Conservation (phyloP, 2,797 vertebrate species). For the Mormyrops attenuatus region DNA sequence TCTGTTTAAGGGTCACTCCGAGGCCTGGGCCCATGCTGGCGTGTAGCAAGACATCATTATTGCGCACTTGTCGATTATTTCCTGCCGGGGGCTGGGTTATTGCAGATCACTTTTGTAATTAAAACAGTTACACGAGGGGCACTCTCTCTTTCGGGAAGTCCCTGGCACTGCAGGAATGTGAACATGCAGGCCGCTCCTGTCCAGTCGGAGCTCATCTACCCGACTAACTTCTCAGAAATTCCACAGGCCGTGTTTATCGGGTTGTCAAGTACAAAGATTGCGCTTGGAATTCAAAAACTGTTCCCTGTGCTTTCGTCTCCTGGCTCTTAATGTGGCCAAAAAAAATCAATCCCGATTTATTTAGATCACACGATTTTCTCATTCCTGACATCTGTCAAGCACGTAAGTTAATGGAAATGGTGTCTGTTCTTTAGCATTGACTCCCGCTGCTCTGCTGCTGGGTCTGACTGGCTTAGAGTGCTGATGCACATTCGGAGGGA, state of each 20-base stretch:
- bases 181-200: background rate
- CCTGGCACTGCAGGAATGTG: background rate
- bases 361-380: background rate
- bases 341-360: background rate
- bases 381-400: background rate
- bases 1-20: background rate
- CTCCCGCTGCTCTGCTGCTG: background rate
- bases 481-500: background rate
- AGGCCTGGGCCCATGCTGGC: background rate
- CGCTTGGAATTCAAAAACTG: background rate
- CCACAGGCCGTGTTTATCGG: background rate
- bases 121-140: constrained; percentile 42
- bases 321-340: background rate
- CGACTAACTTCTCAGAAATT: background rate
- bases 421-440: background rate
- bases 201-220: background rate
- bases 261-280: background rate
- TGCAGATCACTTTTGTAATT: constrained; percentile 66
- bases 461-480: background rate
- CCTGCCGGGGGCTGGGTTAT: constrained; percentile 61
- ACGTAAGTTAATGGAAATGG: background rate
- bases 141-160: constrained; percentile 24
- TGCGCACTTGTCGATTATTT: constrained; percentile 52
- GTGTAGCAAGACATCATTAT: constrained; percentile 39
- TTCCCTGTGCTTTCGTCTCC: background rate